phyloP scores from a whole-genome alignment of 1,140 invertebrate genomes.

The Drosophila eugracilis region DNA sequence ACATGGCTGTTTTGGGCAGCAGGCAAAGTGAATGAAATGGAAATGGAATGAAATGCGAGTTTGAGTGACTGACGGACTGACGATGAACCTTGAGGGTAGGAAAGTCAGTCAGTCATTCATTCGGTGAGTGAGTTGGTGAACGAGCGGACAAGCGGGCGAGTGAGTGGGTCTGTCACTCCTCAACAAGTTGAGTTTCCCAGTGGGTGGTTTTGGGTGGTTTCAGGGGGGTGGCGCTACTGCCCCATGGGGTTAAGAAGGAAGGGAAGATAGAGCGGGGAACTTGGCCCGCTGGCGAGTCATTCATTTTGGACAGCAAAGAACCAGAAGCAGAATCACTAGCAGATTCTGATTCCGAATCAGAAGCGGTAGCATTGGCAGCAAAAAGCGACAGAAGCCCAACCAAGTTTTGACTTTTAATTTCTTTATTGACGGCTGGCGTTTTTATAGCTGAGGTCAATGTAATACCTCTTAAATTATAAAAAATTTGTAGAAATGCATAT shows the following conservation, averaged over 20 bases:
- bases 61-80: conserved; percentile 59
- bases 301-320: conserved; percentile 53
- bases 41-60: conserved; percentile 46
- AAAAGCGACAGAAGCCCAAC: conserved; percentile 12
- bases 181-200: conserved; percentile 58
- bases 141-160: conserved; percentile 25
- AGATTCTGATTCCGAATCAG: conserved; percentile 18
- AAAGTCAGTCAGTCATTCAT: conserved; percentile 28
- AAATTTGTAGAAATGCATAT: too few species aligned
- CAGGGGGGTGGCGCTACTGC: background rate
- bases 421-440: conserved; percentile 36
- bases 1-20: conserved; percentile 62
- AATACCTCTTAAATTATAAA: background rate
- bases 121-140: conserved; percentile 39
- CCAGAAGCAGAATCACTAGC: conserved; percentile 15
- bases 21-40: conserved; percentile 62
- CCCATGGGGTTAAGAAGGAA: background rate
- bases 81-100: conserved; percentile 45
- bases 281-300: conserved; percentile 52
- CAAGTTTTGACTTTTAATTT: conserved; percentile 68
- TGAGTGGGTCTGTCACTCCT: conserved; percentile 44
- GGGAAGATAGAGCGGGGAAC: background rate
- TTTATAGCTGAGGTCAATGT: conserved; percentile 7
- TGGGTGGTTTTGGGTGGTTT: conserved; percentile 19
- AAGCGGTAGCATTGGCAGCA: conserved; percentile 18